Evolutionary conservation across 92 coral and sea anemone species (phyloP), one percentile per base, ranked within the genome.

Genomic region (Micromussa lordhowensis): DNA sequence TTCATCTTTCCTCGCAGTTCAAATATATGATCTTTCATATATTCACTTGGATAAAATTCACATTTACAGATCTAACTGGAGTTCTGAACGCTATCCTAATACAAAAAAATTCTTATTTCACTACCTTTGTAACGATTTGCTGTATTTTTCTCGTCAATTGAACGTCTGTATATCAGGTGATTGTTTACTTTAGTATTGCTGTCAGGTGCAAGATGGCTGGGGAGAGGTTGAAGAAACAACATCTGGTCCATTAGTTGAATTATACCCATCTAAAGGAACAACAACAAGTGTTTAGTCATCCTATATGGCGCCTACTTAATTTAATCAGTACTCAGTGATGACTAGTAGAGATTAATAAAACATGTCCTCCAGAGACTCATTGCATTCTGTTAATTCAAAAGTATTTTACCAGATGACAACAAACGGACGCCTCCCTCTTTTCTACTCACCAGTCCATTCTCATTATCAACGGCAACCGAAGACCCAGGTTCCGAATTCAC

Each of bases 401-500:
- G 8, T 9, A 4, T 4, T 40, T 40, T 40, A 10, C 7, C 48
- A 40, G 48, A 40, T 40, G 48, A 4, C 30, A 69, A 69, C 64
- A 3, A 16, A 18, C 28, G 22, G 28, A 22, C 28, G 9, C 68
- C n/a, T 61, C 1, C 3, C 22, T 34, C 3, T 10, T 34, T 72
- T 32, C 14, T 2, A 81, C 96, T 89, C 82, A 95, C 98, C 91
- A 95, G 77, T 51, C 92, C 93, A 31, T 73, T 88, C 5, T 77
- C 82, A 40, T 89, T 92, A 75, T 87, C 89, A 51, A 95, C 73
- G 16, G 93, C 85, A 22, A 91, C 98, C 44, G 70, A 76, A 29
- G 96, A 93, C 31, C 91, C 89, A 34, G 92, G 89, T 30, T 89
- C 53, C 18, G 94, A 93, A 64, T 66, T 83, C 88, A 96, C 99